phyloP scores from a whole-genome alignment of 2,797 vertebrate genomes.

The Sebastes vulpes region DNA sequence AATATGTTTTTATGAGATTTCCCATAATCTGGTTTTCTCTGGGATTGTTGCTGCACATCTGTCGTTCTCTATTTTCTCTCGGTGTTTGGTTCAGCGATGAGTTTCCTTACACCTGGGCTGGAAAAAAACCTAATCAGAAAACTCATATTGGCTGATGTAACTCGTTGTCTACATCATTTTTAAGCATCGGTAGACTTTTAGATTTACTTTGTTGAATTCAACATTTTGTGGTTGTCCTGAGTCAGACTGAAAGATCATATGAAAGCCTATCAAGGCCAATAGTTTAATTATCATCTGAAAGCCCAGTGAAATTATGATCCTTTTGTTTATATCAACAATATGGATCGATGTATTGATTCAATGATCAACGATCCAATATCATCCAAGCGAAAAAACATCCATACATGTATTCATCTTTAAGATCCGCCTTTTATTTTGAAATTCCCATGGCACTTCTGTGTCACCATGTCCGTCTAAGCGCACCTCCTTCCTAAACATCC shows the following conservation, averaged over 20 bases:
- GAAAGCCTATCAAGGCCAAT: not conserved
- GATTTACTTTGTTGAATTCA: not conserved
- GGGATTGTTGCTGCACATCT: conserved; percentile 49
- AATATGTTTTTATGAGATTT: conserved; percentile 78
- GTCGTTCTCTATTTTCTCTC: conserved; percentile 27
- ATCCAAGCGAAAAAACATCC: no score
- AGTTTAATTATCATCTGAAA: conserved; percentile 10
- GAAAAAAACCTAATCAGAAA: not conserved
- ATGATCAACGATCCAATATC: no score
- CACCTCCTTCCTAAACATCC: no score
- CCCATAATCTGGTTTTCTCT: conserved; percentile 69
- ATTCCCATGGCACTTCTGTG: no score
- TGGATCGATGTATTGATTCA: no score
- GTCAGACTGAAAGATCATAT: not conserved
- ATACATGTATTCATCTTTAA: no score
- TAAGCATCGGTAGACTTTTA: not conserved
- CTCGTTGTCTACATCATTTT: not conserved
- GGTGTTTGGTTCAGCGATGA: not conserved
- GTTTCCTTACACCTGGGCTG: not conserved
- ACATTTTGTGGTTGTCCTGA: not conserved
- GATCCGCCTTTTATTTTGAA: no score
- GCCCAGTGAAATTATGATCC: not conserved
- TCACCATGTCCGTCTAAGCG: no score
- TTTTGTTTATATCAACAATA: not conserved
- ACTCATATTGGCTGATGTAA: not conserved